Evolutionary conservation across 2,888 invertebrate species (phyloP), one percentile per base, ranked within the genome.

Genomic region (Rhopalosiphum nymphaeae): DNA sequence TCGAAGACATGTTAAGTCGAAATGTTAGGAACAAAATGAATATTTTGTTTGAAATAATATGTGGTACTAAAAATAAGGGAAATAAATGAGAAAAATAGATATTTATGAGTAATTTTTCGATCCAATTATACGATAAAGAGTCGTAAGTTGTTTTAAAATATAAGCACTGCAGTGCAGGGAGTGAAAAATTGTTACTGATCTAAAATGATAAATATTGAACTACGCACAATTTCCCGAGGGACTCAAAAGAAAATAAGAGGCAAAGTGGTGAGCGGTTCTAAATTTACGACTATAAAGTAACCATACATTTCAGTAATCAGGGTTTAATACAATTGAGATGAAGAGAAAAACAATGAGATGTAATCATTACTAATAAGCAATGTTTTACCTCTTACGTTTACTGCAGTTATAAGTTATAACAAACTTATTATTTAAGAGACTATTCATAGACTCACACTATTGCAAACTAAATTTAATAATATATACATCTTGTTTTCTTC

Each of bases 121-220:
- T 85, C 21, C 29, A 86, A 86, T 86, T 86, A 46, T 36, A 85
- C 85, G n/a, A 57, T 86, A 57, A 90, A 57, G 44, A 26, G 86
- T 57, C 86, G 46, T 57, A 36, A 88, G 26, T 56, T 53, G n/a
- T 88, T 88, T 53, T 67, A 25, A 91, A 91, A 36, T 36, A 53
- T 53, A n/a, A 13, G 25, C 44, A 67, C 26, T 42, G 44, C 67
- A 46, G 11, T 49, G 25, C 26, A 5, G 57, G 13, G 92, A 44
- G 16, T 67, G 92, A 87, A 87, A 85, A 92, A 67, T 92, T 67
- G 87, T 61, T 36, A 36, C n/a, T 87, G 92, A 92, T 92, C 87
- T 67, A 92, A 92, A 88, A 67, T 88, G 87, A 92, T 92, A 92
- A 88, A 92, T 92, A 92, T 92, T 92, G 67, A 92, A 92, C 87